phyloP scores from a whole-genome alignment of 1,140 invertebrate genomes.

The Procambarus virginalis region DNA sequence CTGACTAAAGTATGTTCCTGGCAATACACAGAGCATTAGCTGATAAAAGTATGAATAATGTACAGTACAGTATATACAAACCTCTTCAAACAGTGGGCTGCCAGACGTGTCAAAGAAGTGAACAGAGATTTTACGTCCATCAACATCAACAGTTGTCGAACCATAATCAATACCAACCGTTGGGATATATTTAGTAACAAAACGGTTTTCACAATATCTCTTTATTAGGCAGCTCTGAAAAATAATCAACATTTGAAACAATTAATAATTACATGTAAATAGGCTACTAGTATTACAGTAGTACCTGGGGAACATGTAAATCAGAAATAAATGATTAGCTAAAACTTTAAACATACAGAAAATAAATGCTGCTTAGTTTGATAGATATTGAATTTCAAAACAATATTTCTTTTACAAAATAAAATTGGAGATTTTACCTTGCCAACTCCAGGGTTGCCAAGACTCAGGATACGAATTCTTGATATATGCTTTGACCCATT shows the following conservation, averaged over 20 bases:
- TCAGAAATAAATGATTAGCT: background rate
- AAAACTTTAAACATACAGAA: background rate
- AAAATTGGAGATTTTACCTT: constrained; percentile 44
- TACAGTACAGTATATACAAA: constrained; percentile 46
- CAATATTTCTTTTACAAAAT: background rate
- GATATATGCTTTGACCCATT: constrained; percentile 59
- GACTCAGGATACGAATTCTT: constrained; percentile 68
- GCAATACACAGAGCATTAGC: no score
- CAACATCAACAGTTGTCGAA: constrained; percentile 74
- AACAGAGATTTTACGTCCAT: constrained; percentile 74
- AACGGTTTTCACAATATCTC: constrained; percentile 77
- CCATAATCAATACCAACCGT: constrained; percentile 78
- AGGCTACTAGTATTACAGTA: background rate
- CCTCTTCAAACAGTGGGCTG: constrained; percentile 76
- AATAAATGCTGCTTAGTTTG: background rate
- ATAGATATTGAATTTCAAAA: background rate
- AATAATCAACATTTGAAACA: background rate
- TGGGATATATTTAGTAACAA: constrained; percentile 76
- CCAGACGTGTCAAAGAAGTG: constrained; percentile 77
- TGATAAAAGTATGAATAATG: no score
- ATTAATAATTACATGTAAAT: background rate
- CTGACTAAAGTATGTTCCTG: no score
- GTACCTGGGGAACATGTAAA: background rate
- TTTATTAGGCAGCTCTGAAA: constrained; percentile 76
- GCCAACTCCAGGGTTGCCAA: constrained; percentile 68